phyloP scores from a whole-genome alignment of 2,113 vertebrate genomes.

The Callipepla californica region DNA sequence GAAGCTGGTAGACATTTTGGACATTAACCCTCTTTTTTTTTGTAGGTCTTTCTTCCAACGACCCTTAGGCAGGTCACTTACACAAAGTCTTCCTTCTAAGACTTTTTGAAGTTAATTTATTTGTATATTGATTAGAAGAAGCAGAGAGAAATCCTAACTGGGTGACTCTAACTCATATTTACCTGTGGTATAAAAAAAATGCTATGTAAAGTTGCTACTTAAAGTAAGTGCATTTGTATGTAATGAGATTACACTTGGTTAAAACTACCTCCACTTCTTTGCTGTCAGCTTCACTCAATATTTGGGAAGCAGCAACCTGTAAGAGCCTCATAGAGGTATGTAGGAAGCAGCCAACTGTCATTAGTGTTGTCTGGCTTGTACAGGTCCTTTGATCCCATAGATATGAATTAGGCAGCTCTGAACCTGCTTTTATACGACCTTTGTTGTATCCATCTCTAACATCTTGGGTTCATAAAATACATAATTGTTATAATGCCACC shows the following conservation, averaged over 20 bases:
- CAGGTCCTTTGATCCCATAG: background rate
- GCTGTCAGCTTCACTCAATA: background rate
- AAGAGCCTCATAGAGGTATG: background rate
- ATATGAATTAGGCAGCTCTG: background rate
- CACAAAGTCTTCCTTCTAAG: background rate
- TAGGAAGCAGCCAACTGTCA: background rate
- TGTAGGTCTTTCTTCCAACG: background rate
- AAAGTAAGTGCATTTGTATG: background rate
- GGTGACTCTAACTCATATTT: background rate
- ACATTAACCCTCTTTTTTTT: background rate
- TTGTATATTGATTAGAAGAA: background rate
- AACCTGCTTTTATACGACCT: background rate
- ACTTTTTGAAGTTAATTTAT: background rate
- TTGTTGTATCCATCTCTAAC: background rate
- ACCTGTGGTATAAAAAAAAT: background rate
- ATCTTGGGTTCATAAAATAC: background rate
- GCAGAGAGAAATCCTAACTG: background rate
- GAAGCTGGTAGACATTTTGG: background rate
- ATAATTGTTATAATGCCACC: background rate
- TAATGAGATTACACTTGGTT: background rate
- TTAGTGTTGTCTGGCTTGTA: background rate
- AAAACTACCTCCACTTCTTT: background rate
- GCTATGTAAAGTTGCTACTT: background rate
- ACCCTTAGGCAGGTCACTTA: background rate
- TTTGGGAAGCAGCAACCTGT: background rate